Percentiles rank a stretch among this genome's conserved stretches.
These are phyloP conservation scores for Acanthurus tractus DNA, from an alignment of 2,797 vertebrate genomes.

Conservation along the genomic window DNA sequence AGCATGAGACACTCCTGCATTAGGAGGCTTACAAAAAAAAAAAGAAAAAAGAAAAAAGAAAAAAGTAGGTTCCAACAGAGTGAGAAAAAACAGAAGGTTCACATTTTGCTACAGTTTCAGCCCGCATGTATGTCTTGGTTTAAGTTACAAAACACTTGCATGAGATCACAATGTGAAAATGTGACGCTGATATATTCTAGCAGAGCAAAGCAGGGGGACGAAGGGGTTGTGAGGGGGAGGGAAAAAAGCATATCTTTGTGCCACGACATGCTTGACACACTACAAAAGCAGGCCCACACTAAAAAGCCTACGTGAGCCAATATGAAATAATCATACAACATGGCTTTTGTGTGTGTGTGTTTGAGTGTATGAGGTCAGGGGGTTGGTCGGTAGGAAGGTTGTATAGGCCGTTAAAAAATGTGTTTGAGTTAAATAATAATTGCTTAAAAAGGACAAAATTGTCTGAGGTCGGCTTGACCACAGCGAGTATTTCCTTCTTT, in stretches of 20 bases:
- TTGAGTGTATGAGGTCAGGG: not conserved
- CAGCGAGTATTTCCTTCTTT: no score
- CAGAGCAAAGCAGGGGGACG: not conserved
- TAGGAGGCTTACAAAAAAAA: not conserved
- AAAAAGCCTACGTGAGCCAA: slow-evolving; percentile 4
- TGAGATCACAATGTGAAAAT: slow-evolving; percentile 34
- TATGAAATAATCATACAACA: slow-evolving; percentile 1
- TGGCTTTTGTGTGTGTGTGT: not conserved
- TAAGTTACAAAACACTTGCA: slow-evolving; percentile 54
- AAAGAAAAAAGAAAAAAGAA: not conserved
- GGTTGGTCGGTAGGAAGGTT: no score
- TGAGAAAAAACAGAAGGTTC: slow-evolving; percentile 58
- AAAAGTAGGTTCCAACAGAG: slow-evolving; percentile 39
- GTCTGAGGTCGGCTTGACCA: no score
- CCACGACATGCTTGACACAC: slow-evolving; percentile 36
- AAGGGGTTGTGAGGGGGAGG: no score
- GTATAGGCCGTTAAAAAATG: no score
- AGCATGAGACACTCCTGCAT: slow-evolving; percentile 31
- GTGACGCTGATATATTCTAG: slow-evolving; percentile 35
- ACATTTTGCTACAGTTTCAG: slow-evolving; percentile 65
- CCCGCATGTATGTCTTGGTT: slow-evolving; percentile 43
- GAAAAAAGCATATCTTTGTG: not conserved
- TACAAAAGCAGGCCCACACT: slow-evolving; percentile 37
- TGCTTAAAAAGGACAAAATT: no score
- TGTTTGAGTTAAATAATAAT: no score